Percentiles rank a stretch among this genome's conserved stretches.
phyloP scores from a whole-genome alignment of 30 jellyfish, hydroid and myxozoan genomes.

The Turritopsis dohrnii region DNA sequence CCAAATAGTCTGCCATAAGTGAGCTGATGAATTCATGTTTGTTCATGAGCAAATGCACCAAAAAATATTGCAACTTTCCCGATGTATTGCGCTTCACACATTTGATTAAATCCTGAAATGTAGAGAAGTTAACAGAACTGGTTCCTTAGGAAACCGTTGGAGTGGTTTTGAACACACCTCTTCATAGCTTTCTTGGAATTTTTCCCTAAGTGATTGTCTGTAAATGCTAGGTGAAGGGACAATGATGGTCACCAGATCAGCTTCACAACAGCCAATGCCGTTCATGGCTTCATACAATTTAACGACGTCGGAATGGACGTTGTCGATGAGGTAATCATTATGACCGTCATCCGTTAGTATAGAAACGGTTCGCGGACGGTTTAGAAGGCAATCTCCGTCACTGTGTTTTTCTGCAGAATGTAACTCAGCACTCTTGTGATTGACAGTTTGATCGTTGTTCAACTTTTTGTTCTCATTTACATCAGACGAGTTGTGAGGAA shows the following conservation, averaged over 20 bases:
- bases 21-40: conserved; percentile 28
- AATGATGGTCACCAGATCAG: conserved; percentile 22
- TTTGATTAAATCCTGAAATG: conserved; percentile 36
- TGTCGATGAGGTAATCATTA: not conserved
- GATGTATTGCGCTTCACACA: conserved; percentile 16
- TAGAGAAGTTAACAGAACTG: not conserved
- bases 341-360: conserved; percentile 3
- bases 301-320: conserved; percentile 31
- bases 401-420: not conserved
- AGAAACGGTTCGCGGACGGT: conserved; percentile 1
- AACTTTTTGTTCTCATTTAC: not conserved
- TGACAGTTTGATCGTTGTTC: not conserved
- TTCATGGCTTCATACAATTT: conserved; percentile 12
- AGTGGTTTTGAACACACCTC: conserved; percentile 33
- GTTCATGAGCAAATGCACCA: conserved; percentile 26
- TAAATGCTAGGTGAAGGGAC: conserved; percentile 34
- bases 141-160: not conserved
- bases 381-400: not conserved
- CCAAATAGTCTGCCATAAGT: conserved; percentile 30
- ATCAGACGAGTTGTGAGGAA: not conserved
- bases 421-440: not conserved
- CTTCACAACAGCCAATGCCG: not conserved
- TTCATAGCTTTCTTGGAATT: conserved; percentile 31
- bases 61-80: conserved; percentile 13
- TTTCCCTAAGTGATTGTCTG: conserved; percentile 35